Evolutionary conservation across 2,888 invertebrate species (phyloP).

Genomic region (Spilosoma lubricipeda): DNA sequence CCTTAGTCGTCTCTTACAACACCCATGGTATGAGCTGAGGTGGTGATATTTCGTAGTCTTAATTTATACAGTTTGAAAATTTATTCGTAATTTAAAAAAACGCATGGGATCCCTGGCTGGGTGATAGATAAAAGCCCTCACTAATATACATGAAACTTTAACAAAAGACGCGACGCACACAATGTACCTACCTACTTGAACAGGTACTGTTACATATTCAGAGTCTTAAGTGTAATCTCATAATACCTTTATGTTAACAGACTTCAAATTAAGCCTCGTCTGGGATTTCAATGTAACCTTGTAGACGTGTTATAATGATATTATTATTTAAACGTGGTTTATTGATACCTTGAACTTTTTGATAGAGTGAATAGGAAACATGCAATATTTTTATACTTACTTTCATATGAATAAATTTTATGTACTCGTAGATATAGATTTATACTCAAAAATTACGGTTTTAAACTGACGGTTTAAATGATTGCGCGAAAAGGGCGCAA

Average conservation of each 20-base stretch:
- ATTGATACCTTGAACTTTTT: background rate
- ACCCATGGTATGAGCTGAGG: too few species aligned
- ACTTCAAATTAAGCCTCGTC: background rate
- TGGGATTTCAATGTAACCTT: background rate
- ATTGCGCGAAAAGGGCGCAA: too few species aligned
- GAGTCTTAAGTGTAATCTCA: background rate
- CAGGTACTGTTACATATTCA: background rate
- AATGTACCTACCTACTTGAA: too few species aligned
- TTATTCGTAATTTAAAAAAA: background rate
- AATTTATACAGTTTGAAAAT: too few species aligned
- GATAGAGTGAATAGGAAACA: too few species aligned
- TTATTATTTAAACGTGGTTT: background rate
- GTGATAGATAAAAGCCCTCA: background rate
- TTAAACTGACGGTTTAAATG: too few species aligned
- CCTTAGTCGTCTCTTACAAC: too few species aligned
- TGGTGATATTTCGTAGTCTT: too few species aligned
- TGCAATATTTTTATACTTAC: too few species aligned
- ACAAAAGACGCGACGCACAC: background rate
- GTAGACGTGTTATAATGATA: background rate
- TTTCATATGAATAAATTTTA: too few species aligned
- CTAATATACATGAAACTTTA: background rate
- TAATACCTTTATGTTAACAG: background rate
- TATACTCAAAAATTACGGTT: too few species aligned
- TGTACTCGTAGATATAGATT: too few species aligned
- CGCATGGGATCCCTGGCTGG: background rate